Percentiles rank a stretch among this genome's conserved stretches.
Conservation (phyloP, 2,797 vertebrate genomes). For the Malurus leucopterus region DNA sequence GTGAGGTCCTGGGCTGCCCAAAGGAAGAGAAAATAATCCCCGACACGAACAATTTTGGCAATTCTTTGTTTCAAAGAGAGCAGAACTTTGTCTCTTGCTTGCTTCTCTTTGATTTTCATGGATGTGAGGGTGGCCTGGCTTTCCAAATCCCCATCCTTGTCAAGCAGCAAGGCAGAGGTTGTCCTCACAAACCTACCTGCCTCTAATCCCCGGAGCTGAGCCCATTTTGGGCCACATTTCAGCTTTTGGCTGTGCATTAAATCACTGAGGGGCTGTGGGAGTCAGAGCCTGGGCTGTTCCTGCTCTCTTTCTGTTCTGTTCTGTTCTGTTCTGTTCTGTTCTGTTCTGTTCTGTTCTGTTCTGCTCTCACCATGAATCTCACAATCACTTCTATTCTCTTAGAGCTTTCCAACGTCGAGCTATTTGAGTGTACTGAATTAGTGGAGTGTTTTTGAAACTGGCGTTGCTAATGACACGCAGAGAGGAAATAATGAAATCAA, state of each 20-base stretch:
- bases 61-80: conserved; percentile 2
- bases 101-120: conserved; percentile 5
- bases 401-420: background rate
- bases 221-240: background rate
- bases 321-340: background rate
- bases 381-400: background rate
- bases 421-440: background rate
- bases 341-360: background rate
- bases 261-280: background rate
- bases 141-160: background rate
- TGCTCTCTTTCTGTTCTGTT: too few relatives aligned
- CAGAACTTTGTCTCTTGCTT: background rate
- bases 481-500: background rate
- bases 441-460: background rate
- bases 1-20: background rate
- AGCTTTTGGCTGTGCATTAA: background rate
- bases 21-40: background rate
- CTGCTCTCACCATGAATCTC: background rate
- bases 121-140: background rate
- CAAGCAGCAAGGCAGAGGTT: background rate
- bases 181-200: background rate
- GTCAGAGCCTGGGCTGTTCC: background rate
- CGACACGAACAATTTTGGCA: background rate
- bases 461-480: background rate
- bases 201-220: background rate